These are phyloP conservation scores for Neostethus bicornis DNA, from an alignment of 2,797 vertebrate species.

Conservation along the genomic window DNA sequence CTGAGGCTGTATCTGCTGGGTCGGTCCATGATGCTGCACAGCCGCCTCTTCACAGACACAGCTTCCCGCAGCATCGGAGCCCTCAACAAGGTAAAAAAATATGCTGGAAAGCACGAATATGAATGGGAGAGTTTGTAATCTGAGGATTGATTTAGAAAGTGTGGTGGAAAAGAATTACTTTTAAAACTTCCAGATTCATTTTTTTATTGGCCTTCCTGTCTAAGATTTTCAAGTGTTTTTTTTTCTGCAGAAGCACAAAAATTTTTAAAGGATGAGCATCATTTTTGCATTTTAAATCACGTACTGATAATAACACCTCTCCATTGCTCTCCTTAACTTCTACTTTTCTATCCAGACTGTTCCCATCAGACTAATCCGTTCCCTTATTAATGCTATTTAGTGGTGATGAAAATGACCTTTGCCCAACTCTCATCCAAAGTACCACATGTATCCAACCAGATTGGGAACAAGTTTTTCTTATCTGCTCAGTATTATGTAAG, in stretches of 20 bases:
- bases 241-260: slow-evolving; percentile 63
- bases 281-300: slow-evolving; percentile 42
- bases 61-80: slow-evolving; percentile 96
- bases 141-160: neutral
- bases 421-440: slow-evolving; percentile 47
- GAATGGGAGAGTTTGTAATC: neutral
- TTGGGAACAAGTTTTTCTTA: slow-evolving; percentile 64
- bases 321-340: slow-evolving; percentile 43
- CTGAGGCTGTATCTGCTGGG: slow-evolving; percentile 91
- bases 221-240: slow-evolving; percentile 53
- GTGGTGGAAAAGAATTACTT: slow-evolving; percentile 2
- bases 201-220: slow-evolving; percentile 35
- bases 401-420: slow-evolving; percentile 65
- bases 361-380: slow-evolving; percentile 59
- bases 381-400: slow-evolving; percentile 55
- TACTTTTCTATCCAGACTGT: slow-evolving; percentile 51
- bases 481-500: slow-evolving; percentile 63
- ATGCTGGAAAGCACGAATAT: no score
- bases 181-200: no score
- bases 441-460: slow-evolving; percentile 60
- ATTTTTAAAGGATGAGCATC: slow-evolving; percentile 64
- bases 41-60: slow-evolving; percentile 95
- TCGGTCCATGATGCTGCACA: slow-evolving; percentile 93
- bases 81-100: slow-evolving; percentile 96
- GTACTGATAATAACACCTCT: slow-evolving; percentile 40